Conservation (phyloP, 2,888 invertebrate species). For the Tipula lateralis region DNA sequence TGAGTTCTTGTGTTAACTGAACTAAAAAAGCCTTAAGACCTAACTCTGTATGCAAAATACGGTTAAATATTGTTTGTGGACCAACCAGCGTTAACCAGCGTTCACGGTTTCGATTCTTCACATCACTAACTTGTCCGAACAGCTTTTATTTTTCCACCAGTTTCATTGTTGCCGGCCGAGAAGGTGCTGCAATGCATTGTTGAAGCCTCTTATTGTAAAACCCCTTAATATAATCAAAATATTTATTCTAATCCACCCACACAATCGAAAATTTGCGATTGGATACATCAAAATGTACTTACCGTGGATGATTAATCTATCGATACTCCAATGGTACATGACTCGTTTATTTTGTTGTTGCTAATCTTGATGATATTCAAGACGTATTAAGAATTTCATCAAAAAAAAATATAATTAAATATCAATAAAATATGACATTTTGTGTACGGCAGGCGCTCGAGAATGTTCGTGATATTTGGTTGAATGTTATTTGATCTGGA, state of each 20-base stretch:
- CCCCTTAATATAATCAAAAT: too few relatives aligned
- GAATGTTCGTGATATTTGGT: background rate
- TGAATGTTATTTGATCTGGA: background rate
- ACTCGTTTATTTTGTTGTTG: background rate
- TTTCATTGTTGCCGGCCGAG: too few relatives aligned
- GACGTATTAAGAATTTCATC: background rate
- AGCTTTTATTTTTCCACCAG: too few relatives aligned
- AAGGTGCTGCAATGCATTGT: too few relatives aligned
- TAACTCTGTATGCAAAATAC: too few relatives aligned
- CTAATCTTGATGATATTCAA: background rate
- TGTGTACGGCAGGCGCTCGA: background rate
- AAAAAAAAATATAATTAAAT: background rate
- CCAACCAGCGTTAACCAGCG: too few relatives aligned
- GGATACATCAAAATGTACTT: background rate
- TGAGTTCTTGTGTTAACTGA: too few relatives aligned
- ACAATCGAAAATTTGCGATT: background rate
- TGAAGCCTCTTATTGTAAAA: too few relatives aligned
- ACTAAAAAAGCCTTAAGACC: too few relatives aligned
- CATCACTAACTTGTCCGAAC: too few relatives aligned
- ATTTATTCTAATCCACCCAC: background rate
- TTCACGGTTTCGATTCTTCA: too few relatives aligned
- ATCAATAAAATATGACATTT: slow-evolving; percentile 11
- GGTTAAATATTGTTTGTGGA: too few relatives aligned
- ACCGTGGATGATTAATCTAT: background rate
- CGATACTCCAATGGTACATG: background rate